Evolutionary conservation across 2,888 invertebrate species (phyloP), one percentile per base, ranked within the genome.

Genomic region (Augiades crinisus): DNA sequence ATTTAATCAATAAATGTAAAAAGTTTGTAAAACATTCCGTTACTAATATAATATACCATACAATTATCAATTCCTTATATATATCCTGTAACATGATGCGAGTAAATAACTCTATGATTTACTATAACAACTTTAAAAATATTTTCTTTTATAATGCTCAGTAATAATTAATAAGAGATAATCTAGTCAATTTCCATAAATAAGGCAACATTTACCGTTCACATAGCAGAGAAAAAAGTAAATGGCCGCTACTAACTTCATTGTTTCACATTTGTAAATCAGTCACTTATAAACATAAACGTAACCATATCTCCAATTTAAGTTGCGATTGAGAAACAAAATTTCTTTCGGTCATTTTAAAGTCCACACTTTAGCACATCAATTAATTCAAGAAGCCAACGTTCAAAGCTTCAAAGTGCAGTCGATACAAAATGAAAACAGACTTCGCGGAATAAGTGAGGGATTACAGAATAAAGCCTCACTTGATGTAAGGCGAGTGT

Each of bases 401-500:
- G 8, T 24, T 6, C 2, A 34, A 22, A 24, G 24, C 22, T 40
- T 40, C 21, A 10, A 34, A 21, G 10, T 27, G 12, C 3, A 41
- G 13, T 34, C 27, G 13, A 10, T 10, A 30, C 7, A 21, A 17
- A 34, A 24, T 30, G 17, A 41, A 49, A 22, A 33, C 22, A 5
- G 22, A 33, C 40, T 38, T 19, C 21, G 31, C 50, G 47, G 3
- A 40, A 19, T 17, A 51, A 40, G 22, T 47, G 17, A 31, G 13
- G 30, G n/a, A 33, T 43, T 34, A 43, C 34, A n/a, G 17, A 43
- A 7, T 24, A 12, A 38, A 17, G 38, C 13, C 13, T 22, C 33
- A 33, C 10, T 14, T 46, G 21, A 16, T 13, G 16, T 21, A 13
- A 43, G 22, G 51, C 87, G 83, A 66, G 84, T 70, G 86, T 60